Base-by-base conservation (phyloP, 92 coral and sea anemone genomes). In the Epizoanthus stellaris region DNA sequence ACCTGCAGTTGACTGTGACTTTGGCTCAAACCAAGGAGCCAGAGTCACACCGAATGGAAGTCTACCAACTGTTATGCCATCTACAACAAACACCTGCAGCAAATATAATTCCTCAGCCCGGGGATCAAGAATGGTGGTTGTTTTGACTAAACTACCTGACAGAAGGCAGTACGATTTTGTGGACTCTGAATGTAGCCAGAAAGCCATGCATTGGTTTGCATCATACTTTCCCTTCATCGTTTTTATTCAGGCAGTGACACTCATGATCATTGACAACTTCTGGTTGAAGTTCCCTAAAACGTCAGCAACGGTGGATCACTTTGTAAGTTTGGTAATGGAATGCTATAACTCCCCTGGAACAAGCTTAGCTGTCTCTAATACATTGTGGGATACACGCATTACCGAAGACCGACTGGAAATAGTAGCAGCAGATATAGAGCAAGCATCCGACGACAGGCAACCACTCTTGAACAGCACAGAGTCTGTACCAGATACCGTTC, bases 151-250 rank as follows among this genome's bases (percentile, higher is more conserved):
- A 17, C 87, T 91, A 15, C 81, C 71, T 63, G 85, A 88, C 80
- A 76, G 85, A 57, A 34, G 82, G 25, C 92, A 85, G 30, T 91
- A 91, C 60, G 91, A 91, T 15, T 91, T 79, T 81, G 91, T 91
- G 5, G 80, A 91, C 17, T 69, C 90, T 9, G 85, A 71, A 67
- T 91, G 94, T 75, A 54, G 85, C 45, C 82, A 81, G 47, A 85
- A 67, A 36, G 90, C 89, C 19, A 54, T 77, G 16, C 94, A 85
- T 49, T 61, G 69, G 73, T 88, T 88, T 88, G 81, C 67, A 0
- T 80, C 91, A n/a, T 91, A 85, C 77, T 88, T 91, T 42, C 70
- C 89, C 0, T 75, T 88, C 4, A 66, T 88, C 39, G 36, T 91
- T 34, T 85, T 91, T 69, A 10, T 70, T 16, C 86, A 91, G 67